A percentile compares a stretch with the other conserved stretches of the same genome.
Evolutionary conservation across 1,140 invertebrate genomes (phyloP).

Genomic region (Musca vetustissima): DNA sequence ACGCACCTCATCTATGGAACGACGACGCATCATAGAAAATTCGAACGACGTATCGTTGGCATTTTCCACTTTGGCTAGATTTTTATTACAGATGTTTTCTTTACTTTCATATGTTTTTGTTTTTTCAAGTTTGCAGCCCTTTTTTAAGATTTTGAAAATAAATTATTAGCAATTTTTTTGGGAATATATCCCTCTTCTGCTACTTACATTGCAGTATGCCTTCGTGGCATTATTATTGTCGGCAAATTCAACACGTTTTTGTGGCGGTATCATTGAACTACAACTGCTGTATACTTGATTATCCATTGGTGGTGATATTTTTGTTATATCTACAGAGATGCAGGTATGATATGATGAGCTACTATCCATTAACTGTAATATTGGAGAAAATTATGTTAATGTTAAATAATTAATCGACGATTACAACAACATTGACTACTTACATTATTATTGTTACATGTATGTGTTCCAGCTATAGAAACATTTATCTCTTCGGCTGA

Average conservation of each 20-base stretch:
- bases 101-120: constrained; percentile 36
- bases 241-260: constrained; percentile 40
- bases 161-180: background rate
- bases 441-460: constrained; percentile 22
- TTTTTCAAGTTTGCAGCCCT: constrained; percentile 45
- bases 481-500: constrained; percentile 56
- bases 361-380: constrained; percentile 38
- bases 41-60: constrained; percentile 47
- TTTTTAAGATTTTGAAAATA: constrained; percentile 15
- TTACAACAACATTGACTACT: background rate
- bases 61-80: constrained; percentile 40
- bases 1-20: constrained; percentile 52
- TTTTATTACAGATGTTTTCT: constrained; percentile 39
- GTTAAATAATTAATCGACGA: background rate
- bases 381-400: background rate
- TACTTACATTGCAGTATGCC: constrained; percentile 42
- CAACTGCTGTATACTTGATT: no score
- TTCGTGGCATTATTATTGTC: constrained; percentile 27
- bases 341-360: constrained; percentile 54
- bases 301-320: constrained; percentile 42
- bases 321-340: constrained; percentile 44
- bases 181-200: background rate
- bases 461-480: constrained; percentile 34
- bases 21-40: constrained; percentile 51
- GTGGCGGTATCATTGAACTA: constrained; percentile 25